phyloP scores from a whole-genome alignment of 2,888 invertebrate species.

The Drosophila cyrtoloma region DNA sequence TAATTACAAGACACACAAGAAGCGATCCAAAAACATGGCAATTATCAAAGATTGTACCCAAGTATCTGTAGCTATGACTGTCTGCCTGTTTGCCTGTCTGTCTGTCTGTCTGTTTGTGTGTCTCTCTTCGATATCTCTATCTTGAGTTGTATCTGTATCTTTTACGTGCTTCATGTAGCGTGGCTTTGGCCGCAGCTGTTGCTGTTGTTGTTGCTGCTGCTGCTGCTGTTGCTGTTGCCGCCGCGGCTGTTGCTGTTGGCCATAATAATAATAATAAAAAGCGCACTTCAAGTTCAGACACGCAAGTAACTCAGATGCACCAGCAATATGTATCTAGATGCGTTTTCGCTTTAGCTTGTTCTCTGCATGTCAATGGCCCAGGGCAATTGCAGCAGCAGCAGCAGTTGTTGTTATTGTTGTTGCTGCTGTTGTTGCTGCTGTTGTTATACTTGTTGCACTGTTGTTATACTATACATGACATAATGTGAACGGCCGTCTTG shows the following conservation, averaged over 20 bases:
- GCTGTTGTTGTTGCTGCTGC: slow-evolving; percentile 5
- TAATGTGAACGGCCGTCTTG: slow-evolving; percentile 50
- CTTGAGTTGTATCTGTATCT: slow-evolving; percentile 58
- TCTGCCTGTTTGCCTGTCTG: slow-evolving; percentile 4
- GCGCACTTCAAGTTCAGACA: slow-evolving; percentile 55
- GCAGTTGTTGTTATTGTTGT: slow-evolving; percentile 6
- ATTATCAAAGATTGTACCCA: slow-evolving; percentile 50
- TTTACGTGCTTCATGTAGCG: slow-evolving; percentile 71
- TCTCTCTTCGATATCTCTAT: slow-evolving; percentile 9
- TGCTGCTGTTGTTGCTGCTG: slow-evolving; percentile 10
- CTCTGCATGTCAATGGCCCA: slow-evolving; percentile 62
- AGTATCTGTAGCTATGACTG: slow-evolving; percentile 1
- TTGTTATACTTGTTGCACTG: slow-evolving; percentile 55
- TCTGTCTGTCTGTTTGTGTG: slow-evolving; percentile 15
- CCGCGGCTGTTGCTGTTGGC: slow-evolving; percentile 30
- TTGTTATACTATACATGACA: slow-evolving; percentile 56
- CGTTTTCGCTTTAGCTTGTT: slow-evolving; percentile 30
- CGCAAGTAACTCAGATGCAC: slow-evolving; percentile 52
- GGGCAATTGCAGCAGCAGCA: slow-evolving; percentile 24
- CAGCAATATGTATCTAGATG: slow-evolving; percentile 63
- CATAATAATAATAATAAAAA: slow-evolving; percentile 25
- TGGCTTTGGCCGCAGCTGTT: slow-evolving; percentile 44
- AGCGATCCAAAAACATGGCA: slow-evolving; percentile 65
- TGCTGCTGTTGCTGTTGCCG: neutral
- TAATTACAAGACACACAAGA: slow-evolving; percentile 62